A percentile compares a stretch with the other conserved stretches of the same genome.
phyloP scores from a whole-genome alignment of 2,888 invertebrate species.

The Uropetala carovei region DNA sequence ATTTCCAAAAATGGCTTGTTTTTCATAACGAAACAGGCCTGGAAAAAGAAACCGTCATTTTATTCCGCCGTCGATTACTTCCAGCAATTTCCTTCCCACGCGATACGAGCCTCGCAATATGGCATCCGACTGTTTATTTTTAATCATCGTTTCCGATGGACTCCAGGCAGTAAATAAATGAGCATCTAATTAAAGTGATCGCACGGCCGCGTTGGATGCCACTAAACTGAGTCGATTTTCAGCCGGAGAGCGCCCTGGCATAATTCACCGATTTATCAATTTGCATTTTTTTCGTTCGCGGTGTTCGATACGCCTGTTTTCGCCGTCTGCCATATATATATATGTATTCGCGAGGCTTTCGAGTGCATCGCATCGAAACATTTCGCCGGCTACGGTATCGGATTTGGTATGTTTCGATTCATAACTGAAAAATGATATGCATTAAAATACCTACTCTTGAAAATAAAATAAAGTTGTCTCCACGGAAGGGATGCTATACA shows the following conservation, averaged over 20 bases:
- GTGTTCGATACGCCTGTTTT: background rate
- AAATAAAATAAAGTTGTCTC: too few species aligned
- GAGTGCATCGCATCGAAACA: too few species aligned
- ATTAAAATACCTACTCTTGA: too few species aligned
- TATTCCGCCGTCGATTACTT: background rate
- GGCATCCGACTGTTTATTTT: background rate
- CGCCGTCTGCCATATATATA: too few species aligned
- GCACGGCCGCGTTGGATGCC: background rate
- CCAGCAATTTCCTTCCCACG: background rate
- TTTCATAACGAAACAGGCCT: too few species aligned
- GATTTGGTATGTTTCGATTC: too few species aligned
- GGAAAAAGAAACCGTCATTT: too few species aligned
- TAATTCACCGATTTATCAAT: conserved; percentile 6
- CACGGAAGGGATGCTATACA: too few species aligned
- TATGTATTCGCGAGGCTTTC: too few species aligned
- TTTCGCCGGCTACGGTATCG: too few species aligned
- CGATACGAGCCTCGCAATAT: background rate
- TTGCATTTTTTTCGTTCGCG: background rate
- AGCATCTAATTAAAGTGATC: conserved; percentile 13
- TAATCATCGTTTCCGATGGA: background rate
- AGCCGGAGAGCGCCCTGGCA: background rate
- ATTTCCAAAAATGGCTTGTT: background rate
- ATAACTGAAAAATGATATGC: too few species aligned
- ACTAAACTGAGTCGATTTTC: background rate
- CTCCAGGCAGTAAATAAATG: background rate